Conservation (phyloP, 2,797 vertebrate species). For the Tapera naevia region DNA sequence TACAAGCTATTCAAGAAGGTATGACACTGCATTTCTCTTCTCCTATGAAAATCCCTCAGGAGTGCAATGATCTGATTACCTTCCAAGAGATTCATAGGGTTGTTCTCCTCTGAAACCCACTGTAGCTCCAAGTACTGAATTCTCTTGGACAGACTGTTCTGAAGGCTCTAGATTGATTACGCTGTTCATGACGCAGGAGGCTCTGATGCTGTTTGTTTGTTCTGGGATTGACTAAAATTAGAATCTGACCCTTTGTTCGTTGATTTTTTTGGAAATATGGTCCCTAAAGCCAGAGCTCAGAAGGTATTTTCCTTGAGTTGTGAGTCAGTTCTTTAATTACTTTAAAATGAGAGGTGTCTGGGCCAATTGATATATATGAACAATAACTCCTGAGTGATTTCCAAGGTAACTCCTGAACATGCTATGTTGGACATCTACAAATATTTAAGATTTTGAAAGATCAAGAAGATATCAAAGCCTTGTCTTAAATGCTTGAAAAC, state of each 20-base stretch:
- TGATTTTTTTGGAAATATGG: neutral
- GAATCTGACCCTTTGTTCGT: neutral
- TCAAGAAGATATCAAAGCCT: neutral
- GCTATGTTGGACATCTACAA: neutral
- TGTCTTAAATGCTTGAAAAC: neutral
- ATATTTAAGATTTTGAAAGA: neutral
- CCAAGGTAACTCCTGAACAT: neutral
- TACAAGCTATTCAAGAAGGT: neutral
- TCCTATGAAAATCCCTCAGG: neutral
- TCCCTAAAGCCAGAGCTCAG: neutral
- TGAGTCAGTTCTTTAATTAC: neutral
- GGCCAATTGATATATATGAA: neutral
- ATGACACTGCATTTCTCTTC: neutral
- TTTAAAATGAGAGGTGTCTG: neutral
- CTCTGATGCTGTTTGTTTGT: conserved; percentile 18
- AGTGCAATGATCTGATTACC: neutral
- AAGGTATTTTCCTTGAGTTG: neutral
- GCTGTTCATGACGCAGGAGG: neutral
- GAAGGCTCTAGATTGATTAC: conserved; percentile 26
- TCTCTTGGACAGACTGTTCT: conserved; percentile 9
- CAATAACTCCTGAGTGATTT: neutral
- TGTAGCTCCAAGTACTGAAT: neutral
- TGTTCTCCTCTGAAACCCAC: neutral
- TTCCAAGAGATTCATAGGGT: neutral
- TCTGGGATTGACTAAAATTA: conserved; percentile 42